These are phyloP conservation scores for Megaceryle maxima DNA, from an alignment of 2,113 vertebrate genomes.

Conservation along the genomic window DNA sequence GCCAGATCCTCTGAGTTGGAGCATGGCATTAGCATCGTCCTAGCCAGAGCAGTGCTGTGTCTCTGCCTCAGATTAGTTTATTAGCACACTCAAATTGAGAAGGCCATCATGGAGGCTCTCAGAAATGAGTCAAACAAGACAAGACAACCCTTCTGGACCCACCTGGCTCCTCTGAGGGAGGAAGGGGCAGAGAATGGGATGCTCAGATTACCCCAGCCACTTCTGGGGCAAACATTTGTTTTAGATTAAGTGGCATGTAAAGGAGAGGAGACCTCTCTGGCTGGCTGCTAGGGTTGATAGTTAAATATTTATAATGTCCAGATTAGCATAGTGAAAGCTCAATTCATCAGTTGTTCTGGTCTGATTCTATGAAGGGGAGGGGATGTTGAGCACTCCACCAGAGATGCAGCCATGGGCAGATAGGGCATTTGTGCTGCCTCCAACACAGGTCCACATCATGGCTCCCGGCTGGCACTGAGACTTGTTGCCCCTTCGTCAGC, in stretches of 20 bases:
- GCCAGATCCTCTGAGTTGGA: background rate
- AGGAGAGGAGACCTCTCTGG: constrained; percentile 61
- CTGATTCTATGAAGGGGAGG: constrained; percentile 55
- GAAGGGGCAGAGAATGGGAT: constrained; percentile 17
- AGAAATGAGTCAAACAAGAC: constrained; percentile 8
- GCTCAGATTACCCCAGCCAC: constrained; percentile 64
- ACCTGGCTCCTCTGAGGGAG: constrained; percentile 42
- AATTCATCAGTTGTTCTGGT: constrained; percentile 85
- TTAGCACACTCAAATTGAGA: background rate
- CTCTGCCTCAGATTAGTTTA: background rate
- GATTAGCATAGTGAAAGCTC: constrained; percentile 85
- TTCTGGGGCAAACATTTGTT: constrained; percentile 77
- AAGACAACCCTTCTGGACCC: constrained; percentile 16
- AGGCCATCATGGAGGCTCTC: background rate
- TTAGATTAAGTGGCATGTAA: constrained; percentile 73
- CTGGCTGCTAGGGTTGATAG: constrained; percentile 74
- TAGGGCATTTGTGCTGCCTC: background rate
- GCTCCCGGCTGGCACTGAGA: background rate
- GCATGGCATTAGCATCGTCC: background rate
- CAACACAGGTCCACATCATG: accelerated
- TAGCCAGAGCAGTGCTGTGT: background rate
- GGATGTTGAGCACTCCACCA: background rate
- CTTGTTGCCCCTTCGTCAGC: background rate
- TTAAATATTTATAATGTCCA: constrained; percentile 87
- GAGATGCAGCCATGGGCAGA: constrained; percentile 58